Evolutionary conservation across 2,797 vertebrate genomes (phyloP).

Genomic region (Xenops minutus): DNA sequence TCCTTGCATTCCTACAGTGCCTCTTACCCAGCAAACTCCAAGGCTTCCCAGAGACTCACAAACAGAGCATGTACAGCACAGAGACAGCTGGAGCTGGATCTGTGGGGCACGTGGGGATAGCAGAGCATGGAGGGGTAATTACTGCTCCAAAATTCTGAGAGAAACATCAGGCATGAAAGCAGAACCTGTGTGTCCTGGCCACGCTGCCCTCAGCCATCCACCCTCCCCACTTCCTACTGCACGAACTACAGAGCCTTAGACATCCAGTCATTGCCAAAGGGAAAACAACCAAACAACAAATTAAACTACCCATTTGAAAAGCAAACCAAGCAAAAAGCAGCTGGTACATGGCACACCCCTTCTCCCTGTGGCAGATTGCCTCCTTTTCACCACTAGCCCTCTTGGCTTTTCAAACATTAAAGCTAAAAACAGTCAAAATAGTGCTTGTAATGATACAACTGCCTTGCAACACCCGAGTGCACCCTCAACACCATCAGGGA

Average conservation of each 20-base stretch:
- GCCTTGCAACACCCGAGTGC: fast-evolving
- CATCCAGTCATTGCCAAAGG: neutral
- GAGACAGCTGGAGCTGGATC: neutral
- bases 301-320: neutral
- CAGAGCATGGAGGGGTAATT: fast-evolving
- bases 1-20: neutral
- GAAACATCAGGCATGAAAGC: neutral
- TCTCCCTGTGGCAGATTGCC: neutral
- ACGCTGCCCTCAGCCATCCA: neutral
- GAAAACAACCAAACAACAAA: neutral
- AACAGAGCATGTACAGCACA: fast-evolving
- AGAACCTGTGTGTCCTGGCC: neutral
- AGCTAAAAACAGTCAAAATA: neutral
- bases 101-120: neutral
- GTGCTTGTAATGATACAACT: neutral
- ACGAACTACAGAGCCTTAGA: neutral
- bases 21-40: neutral
- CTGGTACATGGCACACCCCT: neutral
- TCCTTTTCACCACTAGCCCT: neutral
- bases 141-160: neutral
- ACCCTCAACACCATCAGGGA: neutral
- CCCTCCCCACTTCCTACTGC: neutral
- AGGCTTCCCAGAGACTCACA: neutral
- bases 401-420: neutral
- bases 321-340: neutral